These are phyloP conservation scores for Percopsis transmontana DNA, from an alignment of 2,113 vertebrate species.

Conservation along the genomic window DNA sequence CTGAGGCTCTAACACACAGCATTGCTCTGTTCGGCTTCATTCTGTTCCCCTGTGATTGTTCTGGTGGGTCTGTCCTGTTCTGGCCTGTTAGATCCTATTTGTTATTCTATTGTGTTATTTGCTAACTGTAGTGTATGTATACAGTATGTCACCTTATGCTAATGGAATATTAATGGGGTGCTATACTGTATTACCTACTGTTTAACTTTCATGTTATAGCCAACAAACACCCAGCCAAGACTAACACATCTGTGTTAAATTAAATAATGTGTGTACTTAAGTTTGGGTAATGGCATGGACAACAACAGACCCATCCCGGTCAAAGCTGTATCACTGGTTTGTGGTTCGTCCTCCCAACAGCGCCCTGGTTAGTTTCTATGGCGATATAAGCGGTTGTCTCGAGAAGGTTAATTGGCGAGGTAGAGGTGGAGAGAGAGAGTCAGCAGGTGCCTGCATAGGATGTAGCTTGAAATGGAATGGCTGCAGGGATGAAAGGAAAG, in stretches of 20 bases:
- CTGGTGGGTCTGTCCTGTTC: slow-evolving; percentile 14
- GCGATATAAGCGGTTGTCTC: slow-evolving; percentile 17
- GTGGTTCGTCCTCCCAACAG: no score
- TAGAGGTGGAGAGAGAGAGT: background rate
- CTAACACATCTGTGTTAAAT: no score
- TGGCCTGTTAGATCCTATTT: background rate
- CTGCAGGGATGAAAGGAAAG: slow-evolving; percentile 16
- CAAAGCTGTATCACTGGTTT: no score
- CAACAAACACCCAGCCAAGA: no score
- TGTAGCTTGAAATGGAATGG: slow-evolving; percentile 25
- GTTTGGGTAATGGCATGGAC: background rate
- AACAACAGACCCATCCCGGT: no score
- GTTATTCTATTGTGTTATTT: background rate
- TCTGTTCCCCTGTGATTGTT: background rate
- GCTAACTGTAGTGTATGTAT: background rate
- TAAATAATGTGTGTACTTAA: background rate
- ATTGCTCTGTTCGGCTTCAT: slow-evolving; percentile 9
- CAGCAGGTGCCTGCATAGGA: slow-evolving; percentile 29
- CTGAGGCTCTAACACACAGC: slow-evolving; percentile 24
- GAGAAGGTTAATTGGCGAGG: slow-evolving; percentile 36
- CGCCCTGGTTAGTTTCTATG: slow-evolving; percentile 17
- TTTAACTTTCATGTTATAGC: no score
- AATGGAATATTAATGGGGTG: background rate
- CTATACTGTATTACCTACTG: background rate
- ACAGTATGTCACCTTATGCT: background rate